phyloP scores from a whole-genome alignment of 2,888 invertebrate species.

The Heterodera filipjevi region DNA sequence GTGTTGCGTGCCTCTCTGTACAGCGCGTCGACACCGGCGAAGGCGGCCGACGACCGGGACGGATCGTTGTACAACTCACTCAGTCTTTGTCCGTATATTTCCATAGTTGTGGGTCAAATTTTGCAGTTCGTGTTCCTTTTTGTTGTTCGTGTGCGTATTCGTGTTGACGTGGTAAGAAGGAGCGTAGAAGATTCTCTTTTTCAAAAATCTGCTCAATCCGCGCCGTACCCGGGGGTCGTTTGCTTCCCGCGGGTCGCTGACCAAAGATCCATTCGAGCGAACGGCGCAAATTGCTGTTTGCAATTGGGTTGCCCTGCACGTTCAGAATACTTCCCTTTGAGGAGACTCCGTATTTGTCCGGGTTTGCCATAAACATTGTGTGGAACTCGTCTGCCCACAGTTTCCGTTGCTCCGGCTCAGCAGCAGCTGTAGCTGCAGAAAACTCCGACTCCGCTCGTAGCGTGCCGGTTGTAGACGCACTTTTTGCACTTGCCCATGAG shows the following conservation, averaged over 20 bases:
- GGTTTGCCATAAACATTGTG: background rate
- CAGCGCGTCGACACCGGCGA: slow-evolving; percentile 13
- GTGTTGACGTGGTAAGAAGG: background rate
- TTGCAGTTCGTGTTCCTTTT: no score
- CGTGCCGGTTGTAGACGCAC: background rate
- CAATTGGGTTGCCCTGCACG: background rate
- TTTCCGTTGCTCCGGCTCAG: background rate
- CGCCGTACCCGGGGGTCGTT: slow-evolving; percentile 1
- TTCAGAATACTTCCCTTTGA: background rate
- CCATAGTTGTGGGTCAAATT: slow-evolving; percentile 6
- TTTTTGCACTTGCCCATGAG: background rate
- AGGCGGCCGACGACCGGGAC: background rate
- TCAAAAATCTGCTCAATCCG: background rate
- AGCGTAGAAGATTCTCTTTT: background rate
- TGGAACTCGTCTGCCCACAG: background rate
- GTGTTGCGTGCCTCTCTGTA: slow-evolving; percentile 10
- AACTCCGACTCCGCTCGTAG: background rate
- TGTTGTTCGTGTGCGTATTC: background rate
- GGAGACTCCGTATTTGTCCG: background rate
- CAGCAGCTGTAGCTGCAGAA: background rate
- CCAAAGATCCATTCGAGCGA: slow-evolving; percentile 2
- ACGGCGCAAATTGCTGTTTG: background rate
- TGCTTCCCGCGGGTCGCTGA: background rate
- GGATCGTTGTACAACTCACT: slow-evolving; percentile 28
- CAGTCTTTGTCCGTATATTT: slow-evolving; percentile 17